Conservation (phyloP, 1,140 invertebrate genomes). For the Paralvinella palmiformis region DNA sequence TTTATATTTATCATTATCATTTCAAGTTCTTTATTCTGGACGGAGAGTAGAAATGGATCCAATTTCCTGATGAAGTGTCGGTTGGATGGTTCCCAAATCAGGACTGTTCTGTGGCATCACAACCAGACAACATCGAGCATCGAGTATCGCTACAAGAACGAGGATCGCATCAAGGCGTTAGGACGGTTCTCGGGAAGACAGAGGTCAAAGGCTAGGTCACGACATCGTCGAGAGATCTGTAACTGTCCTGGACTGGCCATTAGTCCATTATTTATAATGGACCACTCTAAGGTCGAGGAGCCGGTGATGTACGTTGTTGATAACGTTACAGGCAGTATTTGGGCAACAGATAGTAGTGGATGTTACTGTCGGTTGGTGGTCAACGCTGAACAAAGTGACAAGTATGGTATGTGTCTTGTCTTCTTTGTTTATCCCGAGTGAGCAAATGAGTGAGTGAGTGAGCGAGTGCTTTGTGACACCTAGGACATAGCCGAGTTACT, state of each 20-base stretch:
- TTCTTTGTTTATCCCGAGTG: neutral
- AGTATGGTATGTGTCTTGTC: conserved; percentile 16
- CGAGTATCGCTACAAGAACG: no score
- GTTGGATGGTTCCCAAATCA: no score
- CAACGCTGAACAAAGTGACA: conserved; percentile 38
- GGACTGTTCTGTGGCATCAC: no score
- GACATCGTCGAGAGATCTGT: conserved; percentile 27
- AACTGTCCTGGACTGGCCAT: conserved; percentile 48
- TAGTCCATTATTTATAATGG: conserved; percentile 55
- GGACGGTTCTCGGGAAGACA: conserved; percentile 10
- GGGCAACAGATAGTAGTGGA: conserved; percentile 61
- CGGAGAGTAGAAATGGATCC: no score
- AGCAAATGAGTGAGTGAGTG: no score
- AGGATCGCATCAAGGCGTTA: no score
- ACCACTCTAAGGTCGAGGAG: conserved; percentile 57
- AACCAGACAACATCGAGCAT: no score
- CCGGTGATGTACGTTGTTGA: conserved; percentile 64
- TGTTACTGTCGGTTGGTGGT: conserved; percentile 62
- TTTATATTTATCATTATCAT: no score
- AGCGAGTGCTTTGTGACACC: no score
- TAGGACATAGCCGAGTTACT: no score
- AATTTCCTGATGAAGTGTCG: no score
- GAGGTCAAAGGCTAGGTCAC: conserved; percentile 57
- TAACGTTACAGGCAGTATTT: conserved; percentile 56
- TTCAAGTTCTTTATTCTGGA: no score